Percentiles rank a stretch among this genome's conserved stretches.
phyloP scores from a whole-genome alignment of 2,888 invertebrate genomes.

The Ectropis crepuscularia region DNA sequence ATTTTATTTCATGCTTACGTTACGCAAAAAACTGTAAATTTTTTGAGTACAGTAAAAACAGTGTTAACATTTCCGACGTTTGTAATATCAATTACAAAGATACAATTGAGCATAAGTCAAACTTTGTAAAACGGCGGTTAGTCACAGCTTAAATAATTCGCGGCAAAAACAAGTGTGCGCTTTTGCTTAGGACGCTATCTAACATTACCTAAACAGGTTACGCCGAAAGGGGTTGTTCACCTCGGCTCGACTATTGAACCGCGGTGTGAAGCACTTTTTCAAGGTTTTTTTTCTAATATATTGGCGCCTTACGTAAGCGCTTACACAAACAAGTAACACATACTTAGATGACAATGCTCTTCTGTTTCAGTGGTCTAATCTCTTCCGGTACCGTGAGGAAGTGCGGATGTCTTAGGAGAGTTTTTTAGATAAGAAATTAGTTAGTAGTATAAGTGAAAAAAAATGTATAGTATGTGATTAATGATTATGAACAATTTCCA shows the following conservation, averaged over 20 bases:
- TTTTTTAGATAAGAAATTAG: too few species aligned
- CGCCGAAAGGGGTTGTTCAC: conserved; percentile 62
- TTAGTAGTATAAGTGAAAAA: too few species aligned
- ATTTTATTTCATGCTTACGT: too few species aligned
- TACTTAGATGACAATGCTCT: conserved; percentile 9
- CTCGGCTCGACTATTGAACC: conserved; percentile 57
- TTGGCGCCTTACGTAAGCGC: conserved; percentile 17
- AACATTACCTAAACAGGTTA: conserved; percentile 59
- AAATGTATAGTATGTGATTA: too few species aligned
- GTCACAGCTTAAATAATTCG: conserved; percentile 6
- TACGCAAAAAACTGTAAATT: too few species aligned
- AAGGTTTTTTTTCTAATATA: conserved; percentile 48
- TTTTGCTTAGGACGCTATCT: conserved; percentile 41
- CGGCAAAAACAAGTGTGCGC: conserved; percentile 16
- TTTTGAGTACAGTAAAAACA: too few species aligned
- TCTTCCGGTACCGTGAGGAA: conserved; percentile 17
- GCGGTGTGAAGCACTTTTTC: conserved; percentile 49
- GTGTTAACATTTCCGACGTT: too few species aligned
- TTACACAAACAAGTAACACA: conserved; percentile 12
- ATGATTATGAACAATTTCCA: too few species aligned
- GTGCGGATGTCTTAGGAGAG: background rate
- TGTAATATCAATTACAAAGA: too few species aligned
- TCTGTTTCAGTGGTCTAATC: conserved; percentile 6
- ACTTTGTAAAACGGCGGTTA: too few species aligned
- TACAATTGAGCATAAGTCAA: too few species aligned